Evolutionary conservation across 2,888 invertebrate species (phyloP).

Genomic region (Griposia aprilina): DNA sequence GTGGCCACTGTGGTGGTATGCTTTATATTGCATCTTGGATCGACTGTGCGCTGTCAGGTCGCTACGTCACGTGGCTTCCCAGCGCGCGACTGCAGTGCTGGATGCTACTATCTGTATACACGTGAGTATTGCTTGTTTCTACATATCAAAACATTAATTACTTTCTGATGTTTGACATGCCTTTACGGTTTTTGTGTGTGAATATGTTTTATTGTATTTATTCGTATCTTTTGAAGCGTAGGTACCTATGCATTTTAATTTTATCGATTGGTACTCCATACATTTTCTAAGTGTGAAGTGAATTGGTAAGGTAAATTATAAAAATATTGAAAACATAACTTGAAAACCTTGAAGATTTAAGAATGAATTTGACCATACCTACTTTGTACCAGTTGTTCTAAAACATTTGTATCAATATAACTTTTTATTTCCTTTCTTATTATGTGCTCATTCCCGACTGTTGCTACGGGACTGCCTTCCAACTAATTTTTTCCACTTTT

Average conservation of each 20-base stretch:
- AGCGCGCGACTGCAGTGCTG: conserved; percentile 91
- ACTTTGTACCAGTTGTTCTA: neutral
- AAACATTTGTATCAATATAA: conserved; percentile 1
- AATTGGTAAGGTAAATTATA: neutral
- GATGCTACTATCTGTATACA: conserved; percentile 93
- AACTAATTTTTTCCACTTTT: conserved; percentile 41
- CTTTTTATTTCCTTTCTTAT: neutral
- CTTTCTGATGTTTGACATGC: conserved; percentile 20
- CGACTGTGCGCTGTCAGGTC: conserved; percentile 91
- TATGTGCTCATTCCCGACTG: conserved; percentile 38
- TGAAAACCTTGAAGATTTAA: neutral
- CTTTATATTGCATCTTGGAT: conserved; percentile 90
- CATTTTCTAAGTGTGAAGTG: neutral
- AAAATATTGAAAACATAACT: neutral
- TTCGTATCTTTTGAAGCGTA: conserved; percentile 2
- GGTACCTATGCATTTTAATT: neutral
- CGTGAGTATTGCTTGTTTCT: conserved; percentile 87
- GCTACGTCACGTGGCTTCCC: conserved; percentile 91
- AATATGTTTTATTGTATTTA: conserved; percentile 25
- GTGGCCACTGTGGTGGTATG: conserved; percentile 89
- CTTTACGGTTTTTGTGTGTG: conserved; percentile 17
- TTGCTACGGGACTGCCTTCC: conserved; percentile 39
- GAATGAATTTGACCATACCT: neutral
- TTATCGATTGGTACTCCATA: neutral
- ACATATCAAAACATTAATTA: conserved; percentile 49